A percentile compares a stretch with the other conserved stretches of the same genome.
phyloP scores from a whole-genome alignment of 2,113 vertebrate genomes.

The Oophaga pumilio region DNA sequence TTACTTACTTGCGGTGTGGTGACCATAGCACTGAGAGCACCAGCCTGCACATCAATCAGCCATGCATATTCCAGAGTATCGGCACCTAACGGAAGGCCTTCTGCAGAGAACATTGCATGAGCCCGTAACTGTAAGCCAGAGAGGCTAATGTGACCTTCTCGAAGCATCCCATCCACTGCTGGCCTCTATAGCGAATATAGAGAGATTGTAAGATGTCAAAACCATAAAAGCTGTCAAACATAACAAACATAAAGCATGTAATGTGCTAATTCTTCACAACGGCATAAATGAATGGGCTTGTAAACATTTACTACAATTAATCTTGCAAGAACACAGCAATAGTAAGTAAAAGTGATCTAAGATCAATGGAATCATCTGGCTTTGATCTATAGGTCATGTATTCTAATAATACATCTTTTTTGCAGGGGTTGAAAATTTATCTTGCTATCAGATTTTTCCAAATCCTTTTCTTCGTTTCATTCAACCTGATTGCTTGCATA shows the following conservation, averaged over 20 bases:
- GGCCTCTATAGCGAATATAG: constrained; percentile 77
- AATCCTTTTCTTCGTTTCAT: neutral
- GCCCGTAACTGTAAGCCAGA: constrained; percentile 94
- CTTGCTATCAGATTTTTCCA: neutral
- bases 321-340: neutral
- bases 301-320: neutral
- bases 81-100: constrained; percentile 86
- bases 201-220: neutral
- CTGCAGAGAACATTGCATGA: constrained; percentile 95
- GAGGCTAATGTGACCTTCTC: constrained; percentile 92
- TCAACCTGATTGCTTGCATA: no score
- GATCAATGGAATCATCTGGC: neutral
- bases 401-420: neutral
- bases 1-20: constrained; percentile 88
- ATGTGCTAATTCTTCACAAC: neutral
- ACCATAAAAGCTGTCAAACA: neutral
- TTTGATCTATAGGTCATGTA: no score
- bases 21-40: constrained; percentile 89
- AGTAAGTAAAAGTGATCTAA: neutral
- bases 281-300: neutral
- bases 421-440: neutral
- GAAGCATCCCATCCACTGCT: constrained; percentile 83
- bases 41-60: constrained; percentile 94
- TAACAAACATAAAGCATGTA: neutral
- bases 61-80: constrained; percentile 95